Percentiles rank a stretch among this genome's conserved stretches.
These are phyloP conservation scores for Bembecia ichneumoniformis DNA, from an alignment of 2,888 invertebrate genomes.

Conservation along the genomic window DNA sequence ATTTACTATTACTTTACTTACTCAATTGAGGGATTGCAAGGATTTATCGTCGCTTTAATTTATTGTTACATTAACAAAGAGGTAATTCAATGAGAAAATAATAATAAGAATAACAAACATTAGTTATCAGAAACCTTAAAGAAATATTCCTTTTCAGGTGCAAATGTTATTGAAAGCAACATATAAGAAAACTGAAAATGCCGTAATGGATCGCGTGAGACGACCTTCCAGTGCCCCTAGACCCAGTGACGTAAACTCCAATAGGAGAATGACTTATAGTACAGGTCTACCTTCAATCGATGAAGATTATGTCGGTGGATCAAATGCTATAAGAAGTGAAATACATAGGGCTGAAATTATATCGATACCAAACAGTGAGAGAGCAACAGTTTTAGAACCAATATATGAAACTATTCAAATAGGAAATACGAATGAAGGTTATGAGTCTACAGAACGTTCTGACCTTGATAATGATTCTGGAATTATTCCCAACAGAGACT, in stretches of 20 bases:
- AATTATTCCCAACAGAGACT: slow-evolving; percentile 28
- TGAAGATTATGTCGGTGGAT: slow-evolving; percentile 28
- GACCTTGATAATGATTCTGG: slow-evolving; percentile 35
- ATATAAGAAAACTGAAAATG: slow-evolving; percentile 56
- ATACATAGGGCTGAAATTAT: slow-evolving; percentile 61
- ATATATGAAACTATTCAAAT: slow-evolving; percentile 55
- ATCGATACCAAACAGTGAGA: slow-evolving; percentile 56
- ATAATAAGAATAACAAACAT: no score
- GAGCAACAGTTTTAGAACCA: slow-evolving; percentile 58
- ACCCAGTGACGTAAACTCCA: slow-evolving; percentile 31
- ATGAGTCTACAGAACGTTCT: slow-evolving; percentile 39
- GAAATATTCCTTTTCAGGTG: slow-evolving; percentile 30
- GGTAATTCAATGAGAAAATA: slow-evolving; percentile 35
- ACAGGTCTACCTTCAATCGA: slow-evolving; percentile 37
- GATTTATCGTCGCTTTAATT: slow-evolving; percentile 74
- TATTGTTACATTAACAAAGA: slow-evolving; percentile 79
- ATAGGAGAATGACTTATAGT: slow-evolving; percentile 48
- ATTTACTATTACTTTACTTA: slow-evolving; percentile 74
- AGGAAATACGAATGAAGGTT: slow-evolving; percentile 38
- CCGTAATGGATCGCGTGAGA: slow-evolving; percentile 46
- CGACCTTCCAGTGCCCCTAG: slow-evolving; percentile 36
- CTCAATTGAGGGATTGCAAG: slow-evolving; percentile 73
- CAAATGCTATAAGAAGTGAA: slow-evolving; percentile 37
- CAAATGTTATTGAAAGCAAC: slow-evolving; percentile 51
- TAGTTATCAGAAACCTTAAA: no score